Conservation (phyloP, 2,797 vertebrate genomes). For the Esox masquinongy region DNA sequence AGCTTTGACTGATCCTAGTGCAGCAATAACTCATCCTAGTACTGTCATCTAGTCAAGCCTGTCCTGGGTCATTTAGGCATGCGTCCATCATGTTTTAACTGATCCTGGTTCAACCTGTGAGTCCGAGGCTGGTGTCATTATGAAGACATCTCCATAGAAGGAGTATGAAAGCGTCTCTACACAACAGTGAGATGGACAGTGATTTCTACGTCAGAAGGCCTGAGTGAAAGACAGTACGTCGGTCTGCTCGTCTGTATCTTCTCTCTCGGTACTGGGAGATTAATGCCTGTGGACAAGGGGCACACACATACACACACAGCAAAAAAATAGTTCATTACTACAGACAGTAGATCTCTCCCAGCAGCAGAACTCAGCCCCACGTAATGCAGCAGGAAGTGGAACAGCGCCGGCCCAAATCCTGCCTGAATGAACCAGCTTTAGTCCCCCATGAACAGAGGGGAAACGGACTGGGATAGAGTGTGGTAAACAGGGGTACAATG, state of each 20-base stretch:
- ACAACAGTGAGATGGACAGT: slow-evolving; percentile 6
- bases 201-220: neutral
- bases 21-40: neutral
- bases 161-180: slow-evolving; percentile 35
- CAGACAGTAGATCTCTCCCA: neutral
- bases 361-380: neutral
- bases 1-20: neutral
- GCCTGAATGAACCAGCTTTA: slow-evolving; percentile 6
- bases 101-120: slow-evolving; percentile 23
- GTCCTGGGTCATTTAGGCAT: neutral
- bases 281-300: neutral
- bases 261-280: slow-evolving; percentile 32
- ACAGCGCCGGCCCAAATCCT: slow-evolving; percentile 17
- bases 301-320: slow-evolving; percentile 1
- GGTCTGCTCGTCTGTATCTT: slow-evolving; percentile 14
- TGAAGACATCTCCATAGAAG: slow-evolving; percentile 24
- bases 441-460: neutral
- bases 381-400: slow-evolving; percentile 22
- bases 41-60: neutral
- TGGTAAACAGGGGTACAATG: neutral
- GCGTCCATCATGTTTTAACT: neutral
- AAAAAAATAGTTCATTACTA: slow-evolving; percentile 16
- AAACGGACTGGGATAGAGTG: neutral
- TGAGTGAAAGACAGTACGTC: neutral
- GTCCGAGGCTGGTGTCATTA: slow-evolving; percentile 18